Conservation (phyloP, 2,113 vertebrate genomes). For the Cygnus atratus region DNA sequence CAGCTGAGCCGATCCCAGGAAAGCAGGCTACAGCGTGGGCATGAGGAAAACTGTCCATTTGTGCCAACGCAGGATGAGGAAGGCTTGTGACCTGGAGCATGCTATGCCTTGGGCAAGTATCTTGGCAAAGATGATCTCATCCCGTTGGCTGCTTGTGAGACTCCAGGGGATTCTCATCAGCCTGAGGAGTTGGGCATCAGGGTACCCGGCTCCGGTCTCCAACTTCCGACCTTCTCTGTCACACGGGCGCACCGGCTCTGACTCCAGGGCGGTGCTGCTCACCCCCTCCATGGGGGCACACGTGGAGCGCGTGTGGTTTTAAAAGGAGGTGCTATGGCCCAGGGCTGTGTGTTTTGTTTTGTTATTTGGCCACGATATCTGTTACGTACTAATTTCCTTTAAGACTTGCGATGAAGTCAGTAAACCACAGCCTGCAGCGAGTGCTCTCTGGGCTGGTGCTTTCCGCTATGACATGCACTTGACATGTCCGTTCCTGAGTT, state of each 20-base stretch:
- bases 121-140: background rate
- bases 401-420: constrained; percentile 77
- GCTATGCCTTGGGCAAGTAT: too few relatives aligned
- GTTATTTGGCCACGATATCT: constrained; percentile 56
- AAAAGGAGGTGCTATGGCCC: constrained; percentile 58
- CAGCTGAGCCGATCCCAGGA: background rate
- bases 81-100: background rate
- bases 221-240: fast-evolving
- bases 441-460: constrained; percentile 38
- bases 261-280: fast-evolving
- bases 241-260: background rate
- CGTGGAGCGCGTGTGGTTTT: fast-evolving
- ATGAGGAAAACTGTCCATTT: background rate
- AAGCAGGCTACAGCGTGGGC: background rate
- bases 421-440: constrained; percentile 76
- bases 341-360: constrained; percentile 2
- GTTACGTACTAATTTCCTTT: constrained; percentile 80
- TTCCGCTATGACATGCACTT: constrained; percentile 56
- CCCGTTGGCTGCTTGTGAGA: background rate
- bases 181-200: fast-evolving
- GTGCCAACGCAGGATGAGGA: background rate
- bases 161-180: background rate
- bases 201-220: background rate
- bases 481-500: constrained; percentile 65
- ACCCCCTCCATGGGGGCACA: fast-evolving